These are phyloP conservation scores for Ochlodes sylvanus DNA, from an alignment of 2,888 invertebrate genomes.

Conservation along the genomic window DNA sequence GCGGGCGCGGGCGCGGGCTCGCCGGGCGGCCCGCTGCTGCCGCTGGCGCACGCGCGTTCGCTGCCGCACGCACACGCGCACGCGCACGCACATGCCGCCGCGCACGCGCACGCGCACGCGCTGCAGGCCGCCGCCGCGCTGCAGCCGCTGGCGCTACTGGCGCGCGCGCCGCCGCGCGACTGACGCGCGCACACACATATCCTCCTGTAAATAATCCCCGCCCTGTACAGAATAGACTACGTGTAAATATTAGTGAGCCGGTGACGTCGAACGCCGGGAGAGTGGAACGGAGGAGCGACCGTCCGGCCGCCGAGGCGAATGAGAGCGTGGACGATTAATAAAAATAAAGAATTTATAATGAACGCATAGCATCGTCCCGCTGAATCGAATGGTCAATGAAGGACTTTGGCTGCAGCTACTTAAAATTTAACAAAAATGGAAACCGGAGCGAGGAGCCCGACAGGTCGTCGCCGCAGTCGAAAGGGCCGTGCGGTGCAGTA, in stretches of 20 bases:
- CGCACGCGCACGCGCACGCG: slow-evolving; percentile 83
- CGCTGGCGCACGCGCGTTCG: slow-evolving; percentile 51
- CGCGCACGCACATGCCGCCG: slow-evolving; percentile 82
- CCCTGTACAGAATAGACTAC: slow-evolving; percentile 44
- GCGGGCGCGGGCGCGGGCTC: slow-evolving; percentile 56
- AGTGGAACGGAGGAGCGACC: neutral
- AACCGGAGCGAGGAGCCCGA: neutral
- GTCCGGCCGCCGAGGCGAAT: neutral
- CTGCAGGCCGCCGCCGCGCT: slow-evolving; percentile 69
- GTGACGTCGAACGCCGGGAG: slow-evolving; percentile 41
- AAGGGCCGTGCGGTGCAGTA: slow-evolving; percentile 18
- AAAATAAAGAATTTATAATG: no score
- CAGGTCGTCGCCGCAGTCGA: neutral
- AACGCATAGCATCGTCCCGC: no score
- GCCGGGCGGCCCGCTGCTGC: slow-evolving; percentile 80
- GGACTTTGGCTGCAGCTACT: slow-evolving; percentile 21
- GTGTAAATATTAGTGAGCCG: slow-evolving; percentile 45
- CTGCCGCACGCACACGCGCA: slow-evolving; percentile 51
- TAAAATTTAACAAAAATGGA: slow-evolving; percentile 17
- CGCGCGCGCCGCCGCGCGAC: slow-evolving; percentile 66
- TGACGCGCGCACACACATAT: slow-evolving; percentile 62
- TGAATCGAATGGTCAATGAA: neutral
- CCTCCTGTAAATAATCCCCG: slow-evolving; percentile 50
- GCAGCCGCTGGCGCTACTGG: slow-evolving; percentile 67
- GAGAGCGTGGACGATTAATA: no score